Evolutionary conservation across 2,797 vertebrate species (phyloP).

Genomic region (Amphiprion clarkii): DNA sequence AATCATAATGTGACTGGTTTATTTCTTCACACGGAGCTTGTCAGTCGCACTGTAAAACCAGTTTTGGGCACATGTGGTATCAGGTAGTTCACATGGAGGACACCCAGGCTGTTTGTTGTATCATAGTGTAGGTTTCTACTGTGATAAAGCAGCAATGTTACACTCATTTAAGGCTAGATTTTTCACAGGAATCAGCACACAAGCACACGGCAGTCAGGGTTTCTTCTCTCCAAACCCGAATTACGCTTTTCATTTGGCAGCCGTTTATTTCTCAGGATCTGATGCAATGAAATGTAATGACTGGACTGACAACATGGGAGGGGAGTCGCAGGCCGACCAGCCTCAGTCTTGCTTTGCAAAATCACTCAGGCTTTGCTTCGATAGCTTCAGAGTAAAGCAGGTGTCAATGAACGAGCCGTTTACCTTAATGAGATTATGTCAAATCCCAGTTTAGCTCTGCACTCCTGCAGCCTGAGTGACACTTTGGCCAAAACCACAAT

Average conservation of each 20-base stretch:
- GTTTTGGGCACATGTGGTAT: not conserved
- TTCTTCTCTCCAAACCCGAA: constrained; percentile 48
- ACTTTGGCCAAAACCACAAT: constrained; percentile 17
- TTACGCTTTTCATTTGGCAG: constrained; percentile 65
- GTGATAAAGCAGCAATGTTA: not conserved
- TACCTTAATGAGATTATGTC: constrained; percentile 80
- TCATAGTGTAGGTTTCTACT: not conserved
- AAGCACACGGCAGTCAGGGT: not conserved
- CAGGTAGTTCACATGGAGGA: not conserved
- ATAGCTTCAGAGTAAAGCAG: constrained; percentile 64
- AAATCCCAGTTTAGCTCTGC: constrained; percentile 67
- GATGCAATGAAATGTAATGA: constrained; percentile 76
- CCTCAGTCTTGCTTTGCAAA: constrained; percentile 29
- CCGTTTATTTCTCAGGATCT: constrained; percentile 53
- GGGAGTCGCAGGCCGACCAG: constrained; percentile 19
- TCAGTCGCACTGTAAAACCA: not conserved
- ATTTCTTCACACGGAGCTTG: constrained; percentile 12
- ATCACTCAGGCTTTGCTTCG: constrained; percentile 55
- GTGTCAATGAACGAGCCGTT: constrained; percentile 78
- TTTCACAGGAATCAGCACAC: constrained; percentile 14
- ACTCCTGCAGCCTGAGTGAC: constrained; percentile 33
- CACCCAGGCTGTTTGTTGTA: not conserved
- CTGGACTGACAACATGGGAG: constrained; percentile 30
- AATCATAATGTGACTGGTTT: constrained; percentile 51
- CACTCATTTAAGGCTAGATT: not conserved